Evolutionary conservation across 2,888 invertebrate species (phyloP), one percentile per base, ranked within the genome.

Genomic region (Drymonia ruficornis): DNA sequence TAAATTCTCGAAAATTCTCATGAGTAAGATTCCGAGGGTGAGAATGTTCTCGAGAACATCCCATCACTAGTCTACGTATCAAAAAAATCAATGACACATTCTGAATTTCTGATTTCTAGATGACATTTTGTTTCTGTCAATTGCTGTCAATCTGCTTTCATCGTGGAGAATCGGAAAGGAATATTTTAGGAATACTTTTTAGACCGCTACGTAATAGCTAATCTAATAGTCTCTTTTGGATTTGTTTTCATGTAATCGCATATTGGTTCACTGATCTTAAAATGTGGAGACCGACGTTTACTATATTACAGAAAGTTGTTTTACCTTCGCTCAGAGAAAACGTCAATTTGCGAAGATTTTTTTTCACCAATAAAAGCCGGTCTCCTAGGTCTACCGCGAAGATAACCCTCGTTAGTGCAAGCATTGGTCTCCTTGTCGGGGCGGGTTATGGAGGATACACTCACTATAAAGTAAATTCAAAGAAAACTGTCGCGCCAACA

Each of bases 331-430:
- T 86, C 6, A 83, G 78, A 67, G 86, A 89, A 47, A 87, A 83
- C 68, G 63, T 74, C 23, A 72, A 70, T 52, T 52, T 84, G 36
- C 67, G 81, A 4, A 86, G 80, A 72, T 53, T 82, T 54, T 74
- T 79, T 46, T 87, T 89, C 68, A 85, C 90, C 2, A 84, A 86
- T 1, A 87, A 81, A 73, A 81, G 80, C 77, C 86, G 86, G 70
- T 60, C 80, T 13, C 83, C 89, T 50, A 84, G 76, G 62, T 91
- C 91, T 6, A 84, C 88, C 11, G 77, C 83, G 0, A 95, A 94
- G 70, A 72, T 94, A 62, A 93, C 94, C 23, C 62, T 95, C 31
- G 81, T 94, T 1, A 94, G 95, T 59, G 94, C 94, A 1, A 91
- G 91, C 71, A 84, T 95, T 50, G 95, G 95, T 45, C 89, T 93